These are phyloP conservation scores for Crypturellus tataupa DNA, from an alignment of 2,797 vertebrate genomes.

Conservation along the genomic window DNA sequence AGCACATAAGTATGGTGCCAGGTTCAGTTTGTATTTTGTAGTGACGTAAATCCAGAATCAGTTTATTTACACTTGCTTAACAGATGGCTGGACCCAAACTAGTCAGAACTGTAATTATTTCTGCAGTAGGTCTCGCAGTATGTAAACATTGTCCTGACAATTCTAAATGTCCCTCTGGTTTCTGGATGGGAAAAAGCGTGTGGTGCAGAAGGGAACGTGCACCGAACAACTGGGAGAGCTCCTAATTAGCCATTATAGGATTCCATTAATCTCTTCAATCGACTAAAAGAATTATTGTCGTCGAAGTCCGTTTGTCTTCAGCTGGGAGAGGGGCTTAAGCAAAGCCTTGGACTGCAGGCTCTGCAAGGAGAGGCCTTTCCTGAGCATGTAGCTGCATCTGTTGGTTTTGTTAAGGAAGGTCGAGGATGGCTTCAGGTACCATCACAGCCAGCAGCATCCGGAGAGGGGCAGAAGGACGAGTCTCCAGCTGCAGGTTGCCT, in stretches of 20 bases:
- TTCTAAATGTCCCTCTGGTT: slow-evolving; percentile 35
- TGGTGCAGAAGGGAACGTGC: slow-evolving; percentile 51
- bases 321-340: slow-evolving; percentile 63
- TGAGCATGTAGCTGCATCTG: slow-evolving; percentile 1
- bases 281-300: slow-evolving; percentile 51
- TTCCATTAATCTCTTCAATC: slow-evolving; percentile 68
- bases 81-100: slow-evolving; percentile 34
- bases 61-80: slow-evolving; percentile 49
- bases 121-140: background rate
- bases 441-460: background rate
- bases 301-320: slow-evolving; percentile 60
- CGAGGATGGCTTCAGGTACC: background rate
- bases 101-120: slow-evolving; percentile 47
- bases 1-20: background rate
- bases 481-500: rapidly evolving
- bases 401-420: slow-evolving; percentile 25
- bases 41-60: slow-evolving; percentile 19
- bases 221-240: slow-evolving; percentile 22
- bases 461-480: background rate
- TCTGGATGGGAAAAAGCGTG: slow-evolving; percentile 25
- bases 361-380: background rate
- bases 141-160: background rate
- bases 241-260: slow-evolving; percentile 68
- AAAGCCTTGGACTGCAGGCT: background rate
- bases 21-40: slow-evolving; percentile 25